Percentiles rank a stretch among this genome's conserved stretches.
phyloP scores from a whole-genome alignment of 2,888 invertebrate species.

The Polylopha cassiicola region DNA sequence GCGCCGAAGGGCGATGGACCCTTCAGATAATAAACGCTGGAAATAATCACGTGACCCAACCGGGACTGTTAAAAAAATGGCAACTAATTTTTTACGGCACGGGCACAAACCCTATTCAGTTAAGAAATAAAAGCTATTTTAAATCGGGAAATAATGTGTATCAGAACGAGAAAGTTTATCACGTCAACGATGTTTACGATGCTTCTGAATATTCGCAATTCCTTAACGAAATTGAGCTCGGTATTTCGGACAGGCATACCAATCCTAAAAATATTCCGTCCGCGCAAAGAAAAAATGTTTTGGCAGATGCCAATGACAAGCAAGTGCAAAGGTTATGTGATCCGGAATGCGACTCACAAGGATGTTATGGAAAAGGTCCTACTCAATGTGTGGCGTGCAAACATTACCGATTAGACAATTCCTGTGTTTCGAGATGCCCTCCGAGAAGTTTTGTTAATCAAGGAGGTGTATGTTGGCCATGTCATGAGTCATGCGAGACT shows the following conservation, averaged over 20 bases:
- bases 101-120: constrained; percentile 87
- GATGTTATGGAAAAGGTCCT: constrained; percentile 90
- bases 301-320: constrained; percentile 79
- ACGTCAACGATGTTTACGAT: constrained; percentile 80
- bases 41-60: constrained; percentile 87
- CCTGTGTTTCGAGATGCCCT: constrained; percentile 90
- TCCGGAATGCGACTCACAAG: constrained; percentile 85
- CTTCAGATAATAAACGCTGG: constrained; percentile 86
- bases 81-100: constrained; percentile 98
- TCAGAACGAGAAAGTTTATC: constrained; percentile 73
- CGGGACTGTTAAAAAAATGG: constrained; percentile 95
- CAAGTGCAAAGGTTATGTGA: constrained; percentile 84
- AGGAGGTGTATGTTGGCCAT: constrained; percentile 89
- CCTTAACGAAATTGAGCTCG: constrained; percentile 69
- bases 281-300: constrained; percentile 77
- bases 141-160: constrained; percentile 64
- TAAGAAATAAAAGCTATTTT: constrained; percentile 78
- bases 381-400: constrained; percentile 90
- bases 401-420: constrained; percentile 88
- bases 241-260: constrained; percentile 79
- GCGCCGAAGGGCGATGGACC: constrained; percentile 91
- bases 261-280: constrained; percentile 83
- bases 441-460: constrained; percentile 89
- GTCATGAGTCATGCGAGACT: constrained; percentile 92
- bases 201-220: constrained; percentile 78